Base-by-base conservation (phyloP, 1,140 invertebrate genomes). In the Drosophila chauvacae region DNA sequence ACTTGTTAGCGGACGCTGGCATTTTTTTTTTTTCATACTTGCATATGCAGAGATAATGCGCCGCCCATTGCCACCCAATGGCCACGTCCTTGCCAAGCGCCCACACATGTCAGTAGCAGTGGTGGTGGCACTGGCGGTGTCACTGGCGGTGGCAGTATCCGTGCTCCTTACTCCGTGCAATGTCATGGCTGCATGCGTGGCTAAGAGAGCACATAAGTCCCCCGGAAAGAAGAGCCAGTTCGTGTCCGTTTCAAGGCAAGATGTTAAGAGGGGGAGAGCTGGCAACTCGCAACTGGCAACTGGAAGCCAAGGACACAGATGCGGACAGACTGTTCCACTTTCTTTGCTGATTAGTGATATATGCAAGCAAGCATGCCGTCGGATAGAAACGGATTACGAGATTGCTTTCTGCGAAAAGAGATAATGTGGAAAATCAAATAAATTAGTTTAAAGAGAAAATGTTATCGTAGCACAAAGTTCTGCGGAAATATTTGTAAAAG, bases 1-100 rank as follows among this genome's bases (percentile, higher is more conserved):
- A 84, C 85, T 84, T 90, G 81, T 90, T 80, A 87, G 77, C 75
- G 79, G 83, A 82, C 83, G 56, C 59, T 61, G 66, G 66, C 60
- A 82, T 79, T 86, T 86, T 78, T 47, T 18, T 23, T 23, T 3
- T 23, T 33, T 13, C 18, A 18, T 68, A 66, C 71, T 66, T 75
- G 81, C 75, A 81, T 79, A 86, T 86, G 69, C 75, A 63, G 57
- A 70, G 71, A 76, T 87, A 86, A 87, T 87, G 79, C 66, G 77
- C 72, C 45, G 20, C 50, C 63, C 74, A 60, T 70, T 51, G 48
- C 57, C 77, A 50, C 60, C 69, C 60, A 69, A 61, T 76, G 70
- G 70, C 63, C 80, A 82, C 69, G 59, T 82, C 53, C 74, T 69
- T 77, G 74, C 74, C 59, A 33, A 23, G 33, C 51, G 16, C 59